phyloP scores from a whole-genome alignment of 1,140 invertebrate genomes.

The Drosophila carrolli region DNA sequence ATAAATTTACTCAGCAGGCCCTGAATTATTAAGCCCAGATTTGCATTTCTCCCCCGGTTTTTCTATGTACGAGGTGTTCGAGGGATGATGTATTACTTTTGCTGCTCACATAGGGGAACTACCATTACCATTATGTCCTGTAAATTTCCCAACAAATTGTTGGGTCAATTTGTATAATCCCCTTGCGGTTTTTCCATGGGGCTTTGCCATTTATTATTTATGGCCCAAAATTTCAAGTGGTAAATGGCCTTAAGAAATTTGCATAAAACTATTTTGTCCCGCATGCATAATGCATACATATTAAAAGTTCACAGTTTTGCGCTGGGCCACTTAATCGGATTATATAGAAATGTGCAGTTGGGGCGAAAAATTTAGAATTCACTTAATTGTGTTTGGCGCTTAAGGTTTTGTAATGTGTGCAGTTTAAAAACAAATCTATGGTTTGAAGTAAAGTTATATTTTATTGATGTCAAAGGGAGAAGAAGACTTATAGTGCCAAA shows the following conservation, averaged over 20 bases:
- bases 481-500: too few relatives aligned
- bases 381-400: not conserved
- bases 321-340: constrained; percentile 22
- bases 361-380: constrained; percentile 1
- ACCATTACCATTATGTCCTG: not conserved
- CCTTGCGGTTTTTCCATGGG: not conserved
- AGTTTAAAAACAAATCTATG: not conserved
- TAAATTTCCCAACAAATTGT: constrained; percentile 25
- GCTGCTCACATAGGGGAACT: not conserved
- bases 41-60: constrained; percentile 13
- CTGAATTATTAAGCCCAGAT: constrained; percentile 37
- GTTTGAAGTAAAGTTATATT: not conserved
- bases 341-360: constrained; percentile 13
- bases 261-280: constrained; percentile 54
- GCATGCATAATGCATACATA: constrained; percentile 69
- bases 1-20: constrained; percentile 27
- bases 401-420: constrained; percentile 10
- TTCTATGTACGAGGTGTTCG: not conserved
- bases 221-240: constrained; percentile 57
- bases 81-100: constrained; percentile 8
- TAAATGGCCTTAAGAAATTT: constrained; percentile 70
- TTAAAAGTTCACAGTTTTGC: constrained; percentile 22
- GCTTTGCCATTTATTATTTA: constrained; percentile 60
- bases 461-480: not conserved
- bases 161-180: constrained; percentile 13